Conservation (phyloP, 1,140 invertebrate genomes). For the Physella acuta region DNA sequence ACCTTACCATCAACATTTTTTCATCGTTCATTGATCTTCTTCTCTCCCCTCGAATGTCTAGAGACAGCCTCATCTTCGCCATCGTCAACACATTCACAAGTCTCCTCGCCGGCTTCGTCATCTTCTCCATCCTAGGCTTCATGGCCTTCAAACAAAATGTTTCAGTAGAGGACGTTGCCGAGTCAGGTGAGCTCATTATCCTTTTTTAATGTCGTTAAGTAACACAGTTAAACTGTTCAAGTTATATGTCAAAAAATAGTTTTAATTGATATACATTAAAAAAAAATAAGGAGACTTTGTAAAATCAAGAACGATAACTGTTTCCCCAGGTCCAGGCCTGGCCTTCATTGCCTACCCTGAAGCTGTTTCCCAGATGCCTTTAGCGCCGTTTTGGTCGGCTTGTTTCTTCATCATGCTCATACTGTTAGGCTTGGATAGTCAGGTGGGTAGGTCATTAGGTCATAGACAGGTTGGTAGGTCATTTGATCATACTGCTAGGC, state of each 20-base stretch:
- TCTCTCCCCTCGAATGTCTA: too few relatives aligned
- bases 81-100: constrained; percentile 54
- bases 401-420: constrained; percentile 76
- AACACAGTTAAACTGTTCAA: too few relatives aligned
- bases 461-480: background rate
- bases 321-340: constrained; percentile 67
- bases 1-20: too few relatives aligned
- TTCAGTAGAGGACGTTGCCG: constrained; percentile 52
- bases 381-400: constrained; percentile 81
- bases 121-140: constrained; percentile 59
- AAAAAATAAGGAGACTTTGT: too few relatives aligned
- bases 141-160: constrained; percentile 56
- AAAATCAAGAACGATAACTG: too few relatives aligned
- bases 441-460: constrained; percentile 26
- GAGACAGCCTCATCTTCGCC: constrained; percentile 52
- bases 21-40: too few relatives aligned
- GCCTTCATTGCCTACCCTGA: constrained; percentile 79
- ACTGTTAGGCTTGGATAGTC: constrained; percentile 62
- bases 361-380: constrained; percentile 77
- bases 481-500: constrained; percentile 45
- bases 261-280: too few relatives aligned
- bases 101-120: constrained; percentile 56
- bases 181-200: constrained; percentile 57
- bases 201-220: too few relatives aligned
- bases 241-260: too few relatives aligned